Evolutionary conservation across 2,888 invertebrate genomes (phyloP).

Genomic region (Cheilosia urbana): DNA sequence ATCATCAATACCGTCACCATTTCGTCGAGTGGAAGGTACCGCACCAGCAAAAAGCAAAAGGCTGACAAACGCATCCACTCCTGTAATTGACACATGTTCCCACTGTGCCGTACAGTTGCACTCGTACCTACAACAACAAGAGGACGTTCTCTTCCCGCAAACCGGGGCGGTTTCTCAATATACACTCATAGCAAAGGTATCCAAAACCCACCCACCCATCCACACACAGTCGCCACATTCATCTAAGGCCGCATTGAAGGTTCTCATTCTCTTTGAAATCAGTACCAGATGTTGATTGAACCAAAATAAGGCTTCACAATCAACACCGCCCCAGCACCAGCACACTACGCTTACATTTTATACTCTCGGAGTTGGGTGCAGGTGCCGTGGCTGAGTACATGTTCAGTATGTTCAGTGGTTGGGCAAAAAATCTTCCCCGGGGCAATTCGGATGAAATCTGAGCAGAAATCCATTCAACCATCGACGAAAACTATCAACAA

Average conservation of each 20-base stretch:
- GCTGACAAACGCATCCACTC: slow-evolving; percentile 64
- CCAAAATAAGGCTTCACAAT: slow-evolving; percentile 80
- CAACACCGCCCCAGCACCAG: slow-evolving; percentile 81
- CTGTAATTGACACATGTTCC: slow-evolving; percentile 83
- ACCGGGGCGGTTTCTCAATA: slow-evolving; percentile 20
- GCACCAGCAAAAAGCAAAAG: slow-evolving; percentile 44
- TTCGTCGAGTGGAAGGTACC: neutral
- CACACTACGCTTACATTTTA: slow-evolving; percentile 12
- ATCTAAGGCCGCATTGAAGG: slow-evolving; percentile 35
- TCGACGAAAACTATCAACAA: slow-evolving; percentile 65
- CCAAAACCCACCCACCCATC: neutral
- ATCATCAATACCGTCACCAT: slow-evolving; percentile 14
- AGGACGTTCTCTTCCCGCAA: slow-evolving; percentile 31
- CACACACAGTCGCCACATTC: slow-evolving; percentile 5
- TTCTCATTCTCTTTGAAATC: slow-evolving; percentile 81
- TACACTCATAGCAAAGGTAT: neutral
- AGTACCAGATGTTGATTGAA: slow-evolving; percentile 83
- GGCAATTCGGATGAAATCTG: slow-evolving; percentile 71
- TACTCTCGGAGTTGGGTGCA: neutral
- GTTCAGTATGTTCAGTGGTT: neutral
- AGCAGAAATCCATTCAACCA: slow-evolving; percentile 50
- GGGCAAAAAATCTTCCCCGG: slow-evolving; percentile 39
- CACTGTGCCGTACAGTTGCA: slow-evolving; percentile 75
- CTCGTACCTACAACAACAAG: neutral
- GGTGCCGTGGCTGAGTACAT: slow-evolving; percentile 17